A percentile compares a stretch with the other conserved stretches of the same genome.
These are phyloP conservation scores for Drosophila sordidapex DNA, from an alignment of 2,888 invertebrate genomes.

Conservation along the genomic window DNA sequence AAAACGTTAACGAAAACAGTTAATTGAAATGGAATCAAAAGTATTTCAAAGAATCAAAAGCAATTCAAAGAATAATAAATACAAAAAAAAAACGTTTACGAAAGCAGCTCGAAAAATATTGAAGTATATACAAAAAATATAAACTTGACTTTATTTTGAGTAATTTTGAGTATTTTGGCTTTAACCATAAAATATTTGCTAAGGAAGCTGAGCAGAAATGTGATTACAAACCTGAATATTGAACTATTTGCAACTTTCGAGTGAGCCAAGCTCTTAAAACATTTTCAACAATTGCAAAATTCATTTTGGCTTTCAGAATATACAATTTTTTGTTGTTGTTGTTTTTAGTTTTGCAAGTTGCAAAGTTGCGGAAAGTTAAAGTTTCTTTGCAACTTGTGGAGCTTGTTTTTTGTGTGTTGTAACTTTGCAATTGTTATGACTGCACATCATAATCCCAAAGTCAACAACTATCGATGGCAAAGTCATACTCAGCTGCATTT, in stretches of 20 bases:
- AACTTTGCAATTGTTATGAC: constrained; percentile 5
- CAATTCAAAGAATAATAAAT: not conserved
- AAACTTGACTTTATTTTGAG: not conserved
- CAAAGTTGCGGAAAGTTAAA: not conserved
- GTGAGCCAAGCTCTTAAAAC: not conserved
- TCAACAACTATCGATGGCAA: constrained; percentile 56
- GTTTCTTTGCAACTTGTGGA: constrained; percentile 6
- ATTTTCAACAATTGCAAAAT: not conserved
- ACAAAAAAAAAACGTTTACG: constrained; percentile 10
- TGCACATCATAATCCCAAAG: constrained; percentile 43
- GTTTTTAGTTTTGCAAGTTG: not conserved
- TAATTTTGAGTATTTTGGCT: no score
- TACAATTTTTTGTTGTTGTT: not conserved
- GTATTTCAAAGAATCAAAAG: not conserved
- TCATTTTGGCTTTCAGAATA: not conserved
- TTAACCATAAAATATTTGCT: no score
- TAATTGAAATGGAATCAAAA: no score
- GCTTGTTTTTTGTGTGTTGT: not conserved
- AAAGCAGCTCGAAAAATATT: not conserved
- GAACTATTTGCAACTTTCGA: not conserved
- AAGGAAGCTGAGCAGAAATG: not conserved
- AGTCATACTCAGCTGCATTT: constrained; percentile 31
- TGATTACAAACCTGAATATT: not conserved
- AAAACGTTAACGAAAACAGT: no score
- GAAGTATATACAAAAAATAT: no score